Conservation (phyloP, 2,797 vertebrate species). For the Siniperca scherzeri region DNA sequence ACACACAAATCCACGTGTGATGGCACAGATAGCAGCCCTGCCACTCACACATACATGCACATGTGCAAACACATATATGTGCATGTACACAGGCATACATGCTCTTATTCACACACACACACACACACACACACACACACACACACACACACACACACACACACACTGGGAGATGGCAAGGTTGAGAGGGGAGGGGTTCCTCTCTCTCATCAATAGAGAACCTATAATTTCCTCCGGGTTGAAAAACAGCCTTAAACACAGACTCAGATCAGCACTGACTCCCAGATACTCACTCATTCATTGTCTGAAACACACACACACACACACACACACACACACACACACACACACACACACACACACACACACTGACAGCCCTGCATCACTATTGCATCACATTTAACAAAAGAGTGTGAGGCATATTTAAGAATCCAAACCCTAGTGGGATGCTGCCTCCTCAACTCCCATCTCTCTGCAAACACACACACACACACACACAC, state of each 20-base stretch:
- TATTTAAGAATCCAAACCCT: conserved; percentile 75
- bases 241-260: conserved; percentile 71
- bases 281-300: conserved; percentile 59
- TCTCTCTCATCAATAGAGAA: conserved; percentile 73
- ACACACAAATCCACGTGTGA: conserved; percentile 86
- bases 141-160: conserved; percentile 38
- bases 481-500: conserved; percentile 1
- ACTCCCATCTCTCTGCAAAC: conserved; percentile 54
- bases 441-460: conserved; percentile 66
- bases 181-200: conserved; percentile 65
- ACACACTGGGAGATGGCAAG: conserved; percentile 39
- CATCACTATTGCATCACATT: conserved; percentile 85
- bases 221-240: conserved; percentile 77
- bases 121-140: conserved; percentile 23
- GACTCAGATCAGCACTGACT: conserved; percentile 67
- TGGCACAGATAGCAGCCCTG: conserved; percentile 86
- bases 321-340: conserved; percentile 22
- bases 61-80: conserved; percentile 44
- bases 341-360: conserved; percentile 42
- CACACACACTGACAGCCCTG: conserved; percentile 56
- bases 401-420: conserved; percentile 78
- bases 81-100: conserved; percentile 15
- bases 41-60: conserved; percentile 79
- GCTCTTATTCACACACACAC: conserved; percentile 12
- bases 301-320: conserved; percentile 50